Base-by-base conservation (phyloP, 1,140 invertebrate genomes). In the Drosophila lacertosa region DNA sequence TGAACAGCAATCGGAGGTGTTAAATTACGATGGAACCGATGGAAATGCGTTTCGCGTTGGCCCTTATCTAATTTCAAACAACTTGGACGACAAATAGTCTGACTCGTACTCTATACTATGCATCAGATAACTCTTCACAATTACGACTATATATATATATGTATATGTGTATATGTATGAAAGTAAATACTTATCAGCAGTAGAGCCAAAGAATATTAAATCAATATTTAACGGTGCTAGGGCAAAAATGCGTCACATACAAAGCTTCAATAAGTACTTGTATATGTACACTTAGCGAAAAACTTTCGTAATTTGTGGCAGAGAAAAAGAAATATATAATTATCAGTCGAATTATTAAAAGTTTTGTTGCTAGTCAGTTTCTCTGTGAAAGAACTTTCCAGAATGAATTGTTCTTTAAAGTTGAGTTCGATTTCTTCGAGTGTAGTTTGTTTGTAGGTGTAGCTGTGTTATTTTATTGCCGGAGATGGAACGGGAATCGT, bases 151-250 rank as follows among this genome's bases (percentile, higher is more conserved):
- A 15, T 22, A 15, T 15, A 24, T n/a, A 26, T 29, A 24, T 15
- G 13, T 44, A 15, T 29, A 18, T 11, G 11, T 42, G 35, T 51
- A 33, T 35, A 5, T 42, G 3, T 35, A 7, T 45, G 54, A 35
- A 24, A 35, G 39, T 53, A 54, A 44, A 63, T 59, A 66, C 47
- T 55, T 70, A 70, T 64, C 66, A 69, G 35, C 58, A 47, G 32
- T 42, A 15, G 37, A 70, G 39, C 54, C 37, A 26, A 74, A 62
- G 79, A 82, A 82, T 82, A 82, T 82, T 82, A 82, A 82, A 82
- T 82, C 78, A 83, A 82, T 82, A 82, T 70, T 74, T 42, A 82
- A 77, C 78, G 74, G 74, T 82, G 78, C 78, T 77, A 77, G 59
- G 74, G 74, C 76, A 77, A 77, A 77, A 63, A 82, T 82, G 78